Evolutionary conservation across 2,113 vertebrate species (phyloP).

Genomic region (Albula glossodonta): DNA sequence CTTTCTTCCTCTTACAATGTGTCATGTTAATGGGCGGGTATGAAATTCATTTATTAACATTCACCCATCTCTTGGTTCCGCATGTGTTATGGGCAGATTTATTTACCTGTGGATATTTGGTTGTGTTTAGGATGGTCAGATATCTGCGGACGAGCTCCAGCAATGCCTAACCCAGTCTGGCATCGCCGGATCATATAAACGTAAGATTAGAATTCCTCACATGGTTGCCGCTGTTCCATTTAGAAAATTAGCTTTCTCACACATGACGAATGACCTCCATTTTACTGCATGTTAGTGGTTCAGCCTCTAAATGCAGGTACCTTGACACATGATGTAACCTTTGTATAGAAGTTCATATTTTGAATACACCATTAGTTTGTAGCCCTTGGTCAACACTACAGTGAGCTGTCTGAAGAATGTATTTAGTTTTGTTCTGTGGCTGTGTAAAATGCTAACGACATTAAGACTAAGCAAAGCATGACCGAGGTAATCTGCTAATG

Average conservation of each 20-base stretch:
- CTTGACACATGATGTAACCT: not conserved
- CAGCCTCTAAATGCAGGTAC: not conserved
- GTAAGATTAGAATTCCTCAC: conserved; percentile 65
- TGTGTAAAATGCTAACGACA: not conserved
- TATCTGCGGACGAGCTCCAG: conserved; percentile 90
- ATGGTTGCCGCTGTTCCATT: not conserved
- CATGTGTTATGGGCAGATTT: not conserved
- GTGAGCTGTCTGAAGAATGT: not conserved
- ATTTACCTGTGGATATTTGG: not conserved
- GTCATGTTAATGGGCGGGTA: not conserved
- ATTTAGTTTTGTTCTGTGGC: not conserved
- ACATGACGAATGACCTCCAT: not conserved
- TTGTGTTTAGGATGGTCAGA: conserved; percentile 81
- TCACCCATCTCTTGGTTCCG: not conserved
- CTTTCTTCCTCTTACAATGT: not conserved
- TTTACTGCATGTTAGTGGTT: not conserved
- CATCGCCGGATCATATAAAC: conserved; percentile 83
- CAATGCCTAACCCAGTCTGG: conserved; percentile 86
- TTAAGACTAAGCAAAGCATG: not conserved
- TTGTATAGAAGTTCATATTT: not conserved
- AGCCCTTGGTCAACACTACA: not conserved
- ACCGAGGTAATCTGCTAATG: not conserved
- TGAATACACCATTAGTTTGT: not conserved
- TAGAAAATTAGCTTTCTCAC: not conserved
- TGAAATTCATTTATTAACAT: not conserved